Evolutionary conservation across 2,888 invertebrate species (phyloP).

Genomic region (Hipparchia semele): DNA sequence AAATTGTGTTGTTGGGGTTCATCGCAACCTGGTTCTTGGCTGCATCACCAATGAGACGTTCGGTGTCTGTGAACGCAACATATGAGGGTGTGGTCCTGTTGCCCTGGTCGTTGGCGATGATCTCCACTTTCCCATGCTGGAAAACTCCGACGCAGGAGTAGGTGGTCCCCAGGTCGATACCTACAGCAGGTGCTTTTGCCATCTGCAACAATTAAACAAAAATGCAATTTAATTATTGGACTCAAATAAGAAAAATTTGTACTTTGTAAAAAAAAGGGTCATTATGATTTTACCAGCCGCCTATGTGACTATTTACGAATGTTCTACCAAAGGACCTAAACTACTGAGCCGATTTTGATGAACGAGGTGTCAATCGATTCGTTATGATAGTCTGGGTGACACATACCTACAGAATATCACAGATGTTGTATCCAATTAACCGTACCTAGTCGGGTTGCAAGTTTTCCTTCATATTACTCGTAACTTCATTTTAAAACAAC

Average conservation of each 20-base stretch:
- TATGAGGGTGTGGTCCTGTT: slow-evolving; percentile 94
- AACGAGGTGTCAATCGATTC: too few species aligned
- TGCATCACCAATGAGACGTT: slow-evolving; percentile 92
- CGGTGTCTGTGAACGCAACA: slow-evolving; percentile 93
- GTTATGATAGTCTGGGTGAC: too few species aligned
- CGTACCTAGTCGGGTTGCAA: too few species aligned
- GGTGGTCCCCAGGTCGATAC: slow-evolving; percentile 98
- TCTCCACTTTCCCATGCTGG: slow-evolving; percentile 95
- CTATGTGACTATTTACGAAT: too few species aligned
- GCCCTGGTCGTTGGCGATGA: slow-evolving; percentile 95
- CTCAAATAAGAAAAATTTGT: background rate
- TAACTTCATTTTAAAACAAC: too few species aligned
- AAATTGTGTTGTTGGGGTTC: slow-evolving; percentile 95
- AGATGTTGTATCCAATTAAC: too few species aligned
- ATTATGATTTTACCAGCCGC: too few species aligned
- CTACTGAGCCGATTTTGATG: too few species aligned
- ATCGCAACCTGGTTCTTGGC: slow-evolving; percentile 93
- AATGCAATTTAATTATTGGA: background rate
- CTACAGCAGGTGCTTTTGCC: slow-evolving; percentile 93
- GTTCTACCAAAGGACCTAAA: too few species aligned
- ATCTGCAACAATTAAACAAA: slow-evolving; percentile 67
- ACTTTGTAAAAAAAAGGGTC: too few species aligned
- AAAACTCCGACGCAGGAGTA: slow-evolving; percentile 97
- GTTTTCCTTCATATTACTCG: too few species aligned
- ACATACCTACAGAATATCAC: too few species aligned